Evolutionary conservation across 2,888 invertebrate genomes (phyloP), one percentile per base, ranked within the genome.

Genomic region (Drosophila kanekoi): DNA sequence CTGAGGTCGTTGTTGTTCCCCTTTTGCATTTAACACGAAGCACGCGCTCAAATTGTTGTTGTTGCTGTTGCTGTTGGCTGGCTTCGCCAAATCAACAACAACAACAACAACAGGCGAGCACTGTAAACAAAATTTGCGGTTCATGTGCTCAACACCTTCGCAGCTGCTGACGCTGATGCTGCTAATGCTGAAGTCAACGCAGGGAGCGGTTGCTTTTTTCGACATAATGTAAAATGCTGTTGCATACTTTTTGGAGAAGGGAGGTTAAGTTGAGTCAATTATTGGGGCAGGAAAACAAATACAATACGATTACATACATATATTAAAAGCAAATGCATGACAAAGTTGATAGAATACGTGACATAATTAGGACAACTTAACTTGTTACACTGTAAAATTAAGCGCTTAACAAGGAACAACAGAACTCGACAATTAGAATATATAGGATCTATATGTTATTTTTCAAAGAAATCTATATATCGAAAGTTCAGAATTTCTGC

Each of bases 61-160:
- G 41, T 64, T 72, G 53, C 20, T 62, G 43, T 41, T 66, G 45
- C 14, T 63, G 23, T 41, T 51, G 44, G 14, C 48, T 59, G 59
- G 57, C 58, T 62, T 58, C 54, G 41, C 54, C 57, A 60, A 49
- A 65, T 71, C 73, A 66, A 71, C 49, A 66, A 41, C 58, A 62
- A 56, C 69, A 74, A 56, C 60, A 62, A 69, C 72, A 69, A 63
- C 60, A 70, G 64, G 64, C 65, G 64, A 72, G 57, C 45, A 80
- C 79, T 72, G 83, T 86, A 81, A 86, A 86, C 83, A 87, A 87
- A 85, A 85, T 86, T 82, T 85, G 84, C 80, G 84, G 84, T 87
- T 87, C 83, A 87, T 85, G 86, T 83, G 83, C 65, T 85, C 80
- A 85, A 87, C 84, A 87, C 84, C 88, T 87, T 68, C 65, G 52